Evolutionary conservation across 1,140 invertebrate species (phyloP).

Genomic region (Procambarus clarkii): DNA sequence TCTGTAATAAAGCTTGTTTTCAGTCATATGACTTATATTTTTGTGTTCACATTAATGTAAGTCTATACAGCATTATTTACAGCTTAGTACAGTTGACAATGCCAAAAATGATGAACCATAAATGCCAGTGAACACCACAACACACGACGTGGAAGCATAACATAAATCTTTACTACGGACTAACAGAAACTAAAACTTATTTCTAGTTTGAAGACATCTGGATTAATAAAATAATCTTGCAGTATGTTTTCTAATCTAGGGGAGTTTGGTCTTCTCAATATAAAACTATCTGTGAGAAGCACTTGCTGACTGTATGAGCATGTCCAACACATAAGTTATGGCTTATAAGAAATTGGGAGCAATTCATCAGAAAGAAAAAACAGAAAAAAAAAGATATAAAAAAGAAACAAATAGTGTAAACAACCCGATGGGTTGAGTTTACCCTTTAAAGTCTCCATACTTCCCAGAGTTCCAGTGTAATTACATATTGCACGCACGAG

Average conservation of each 20-base stretch:
- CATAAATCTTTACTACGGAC: constrained; percentile 46
- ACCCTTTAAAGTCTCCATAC: constrained; percentile 65
- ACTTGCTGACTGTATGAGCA: constrained; percentile 62
- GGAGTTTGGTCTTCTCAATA: constrained; percentile 69
- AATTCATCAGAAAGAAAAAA: constrained; percentile 39
- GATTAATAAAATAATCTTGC: constrained; percentile 44
- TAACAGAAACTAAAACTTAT: constrained; percentile 39
- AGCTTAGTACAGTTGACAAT: constrained; percentile 36
- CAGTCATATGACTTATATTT: neutral
- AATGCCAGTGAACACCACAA: constrained; percentile 42
- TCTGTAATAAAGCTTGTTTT: neutral
- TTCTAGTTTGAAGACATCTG: constrained; percentile 62
- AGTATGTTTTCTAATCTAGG: constrained; percentile 60
- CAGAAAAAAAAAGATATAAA: constrained; percentile 39
- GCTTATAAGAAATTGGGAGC: constrained; percentile 60
- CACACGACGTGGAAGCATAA: constrained; percentile 54
- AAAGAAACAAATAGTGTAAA: constrained; percentile 48
- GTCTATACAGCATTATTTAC: constrained; percentile 19
- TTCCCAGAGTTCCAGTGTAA: constrained; percentile 64
- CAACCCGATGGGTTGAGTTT: constrained; percentile 62
- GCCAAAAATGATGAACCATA: constrained; percentile 9
- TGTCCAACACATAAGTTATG: constrained; percentile 61
- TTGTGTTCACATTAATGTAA: constrained; percentile 4
- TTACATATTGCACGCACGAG: constrained; percentile 68
- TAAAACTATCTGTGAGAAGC: constrained; percentile 58